These are phyloP conservation scores for Turritopsis rubra DNA, from an alignment of 30 jellyfish, hydroid and myxozoan species.

Conservation along the genomic window DNA sequence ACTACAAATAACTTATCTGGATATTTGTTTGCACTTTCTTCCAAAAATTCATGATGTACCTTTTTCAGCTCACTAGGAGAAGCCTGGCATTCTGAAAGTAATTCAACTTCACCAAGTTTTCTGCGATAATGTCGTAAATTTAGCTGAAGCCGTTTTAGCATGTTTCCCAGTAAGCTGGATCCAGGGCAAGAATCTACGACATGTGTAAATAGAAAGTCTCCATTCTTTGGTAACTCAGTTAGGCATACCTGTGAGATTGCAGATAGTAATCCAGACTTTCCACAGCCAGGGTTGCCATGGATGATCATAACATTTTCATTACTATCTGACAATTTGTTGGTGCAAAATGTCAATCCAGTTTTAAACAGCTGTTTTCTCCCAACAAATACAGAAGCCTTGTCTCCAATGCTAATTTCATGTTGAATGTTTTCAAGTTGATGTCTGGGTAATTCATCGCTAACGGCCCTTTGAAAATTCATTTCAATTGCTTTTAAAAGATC, in stretches of 20 bases:
- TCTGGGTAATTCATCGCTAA: not conserved
- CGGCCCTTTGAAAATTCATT: not conserved
- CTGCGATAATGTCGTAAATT: not conserved
- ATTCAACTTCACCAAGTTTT: not conserved
- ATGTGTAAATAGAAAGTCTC: not conserved
- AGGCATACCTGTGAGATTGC: not conserved
- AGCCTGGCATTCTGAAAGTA: not conserved
- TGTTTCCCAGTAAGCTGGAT: not conserved
- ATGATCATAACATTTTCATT: not conserved
- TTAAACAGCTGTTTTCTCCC: not conserved
- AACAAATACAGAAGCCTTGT: conserved; percentile 4
- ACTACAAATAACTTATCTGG: conserved; percentile 2
- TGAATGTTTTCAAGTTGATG: not conserved
- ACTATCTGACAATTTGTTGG: not conserved
- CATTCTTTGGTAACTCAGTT: not conserved
- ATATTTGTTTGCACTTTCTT: conserved; percentile 4
- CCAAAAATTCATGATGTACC: not conserved
- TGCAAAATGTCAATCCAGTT: not conserved
- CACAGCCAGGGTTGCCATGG: conserved; percentile 5
- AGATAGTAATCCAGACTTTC: conserved; percentile 1
- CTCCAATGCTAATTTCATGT: not conserved
- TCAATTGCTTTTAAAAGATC: not conserved
- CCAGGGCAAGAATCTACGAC: conserved; percentile 15
- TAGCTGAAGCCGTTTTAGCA: not conserved
- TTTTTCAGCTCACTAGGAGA: not conserved